phyloP scores from a whole-genome alignment of 2,888 invertebrate species.

The Mythimna loreyi region DNA sequence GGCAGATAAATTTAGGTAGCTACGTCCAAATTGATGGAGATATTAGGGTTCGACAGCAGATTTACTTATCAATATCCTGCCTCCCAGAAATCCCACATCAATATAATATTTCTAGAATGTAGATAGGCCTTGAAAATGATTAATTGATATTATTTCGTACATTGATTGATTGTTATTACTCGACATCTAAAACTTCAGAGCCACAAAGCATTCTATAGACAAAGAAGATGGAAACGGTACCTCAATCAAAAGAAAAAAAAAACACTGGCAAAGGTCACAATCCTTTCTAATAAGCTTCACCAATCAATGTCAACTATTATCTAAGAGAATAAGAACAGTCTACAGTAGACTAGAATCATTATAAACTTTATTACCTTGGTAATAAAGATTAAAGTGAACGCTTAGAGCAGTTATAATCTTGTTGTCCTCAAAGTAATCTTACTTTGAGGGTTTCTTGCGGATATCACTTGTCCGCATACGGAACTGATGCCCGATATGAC shows the following conservation, averaged over 20 bases:
- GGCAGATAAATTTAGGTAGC: no score
- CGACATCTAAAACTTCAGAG: not conserved
- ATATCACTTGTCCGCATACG: no score
- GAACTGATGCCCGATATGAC: no score
- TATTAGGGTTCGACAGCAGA: no score
- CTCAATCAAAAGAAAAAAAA: slow-evolving; percentile 40
- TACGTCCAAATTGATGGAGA: no score
- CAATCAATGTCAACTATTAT: slow-evolving; percentile 55
- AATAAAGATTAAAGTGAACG: slow-evolving; percentile 10
- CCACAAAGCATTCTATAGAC: slow-evolving; percentile 18
- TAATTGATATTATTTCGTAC: not conserved
- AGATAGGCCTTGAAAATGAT: not conserved
- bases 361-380: not conserved
- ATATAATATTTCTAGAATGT: not conserved
- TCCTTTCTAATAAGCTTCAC: slow-evolving; percentile 57
- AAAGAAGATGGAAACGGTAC: slow-evolving; percentile 33
- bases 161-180: not conserved
- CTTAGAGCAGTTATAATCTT: not conserved
- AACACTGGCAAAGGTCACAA: slow-evolving; percentile 51
- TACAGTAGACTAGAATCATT: slow-evolving; percentile 5
- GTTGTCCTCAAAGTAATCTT: no score
- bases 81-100: no score
- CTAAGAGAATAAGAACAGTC: slow-evolving; percentile 10
- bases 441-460: no score
- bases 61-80: not conserved